Conservation (phyloP, 2,113 vertebrate species). For the Equus quagga region DNA sequence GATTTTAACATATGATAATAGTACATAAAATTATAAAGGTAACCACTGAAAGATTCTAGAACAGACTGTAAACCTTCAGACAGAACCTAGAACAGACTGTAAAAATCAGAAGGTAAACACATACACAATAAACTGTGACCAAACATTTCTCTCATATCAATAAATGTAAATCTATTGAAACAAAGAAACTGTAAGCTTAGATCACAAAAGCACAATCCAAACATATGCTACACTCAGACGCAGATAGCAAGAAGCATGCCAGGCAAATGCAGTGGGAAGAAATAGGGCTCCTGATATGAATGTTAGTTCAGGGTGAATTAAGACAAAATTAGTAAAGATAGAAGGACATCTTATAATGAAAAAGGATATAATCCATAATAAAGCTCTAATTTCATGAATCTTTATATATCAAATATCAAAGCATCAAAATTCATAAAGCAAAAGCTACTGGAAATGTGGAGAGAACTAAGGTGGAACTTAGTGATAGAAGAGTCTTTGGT, state of each 20-base stretch:
- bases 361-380: background rate
- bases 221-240: background rate
- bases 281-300: background rate
- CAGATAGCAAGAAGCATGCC: background rate
- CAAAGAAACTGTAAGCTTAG: background rate
- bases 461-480: background rate
- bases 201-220: background rate
- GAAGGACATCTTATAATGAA: background rate
- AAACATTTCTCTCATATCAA: background rate
- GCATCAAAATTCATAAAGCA: background rate
- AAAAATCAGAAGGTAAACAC: background rate
- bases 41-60: background rate
- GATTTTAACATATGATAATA: background rate
- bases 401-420: constrained; percentile 19
- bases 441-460: background rate
- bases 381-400: background rate
- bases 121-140: background rate
- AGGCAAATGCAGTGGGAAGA: background rate
- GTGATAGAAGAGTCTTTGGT: background rate
- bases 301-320: background rate
- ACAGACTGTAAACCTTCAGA: background rate
- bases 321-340: background rate
- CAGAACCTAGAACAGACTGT: background rate
- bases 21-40: background rate
- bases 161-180: constrained; percentile 6